These are phyloP conservation scores for Pseudomyrmex cubaensis DNA, from an alignment of 1,140 invertebrate species.

Conservation along the genomic window DNA sequence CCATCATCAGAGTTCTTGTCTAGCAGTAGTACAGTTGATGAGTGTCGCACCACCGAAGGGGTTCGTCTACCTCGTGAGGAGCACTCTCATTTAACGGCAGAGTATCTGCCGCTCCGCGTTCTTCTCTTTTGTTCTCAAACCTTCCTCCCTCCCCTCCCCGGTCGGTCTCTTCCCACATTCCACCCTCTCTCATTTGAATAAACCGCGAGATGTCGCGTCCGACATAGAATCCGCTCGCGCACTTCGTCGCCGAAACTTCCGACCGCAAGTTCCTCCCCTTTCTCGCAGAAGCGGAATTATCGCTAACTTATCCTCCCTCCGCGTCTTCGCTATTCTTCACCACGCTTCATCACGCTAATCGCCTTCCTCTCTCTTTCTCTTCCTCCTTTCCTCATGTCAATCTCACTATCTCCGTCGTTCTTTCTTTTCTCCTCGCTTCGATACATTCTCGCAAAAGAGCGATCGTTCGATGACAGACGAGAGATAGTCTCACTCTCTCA, in stretches of 20 bases:
- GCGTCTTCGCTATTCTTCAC: background rate
- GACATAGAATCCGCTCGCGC: constrained; percentile 47
- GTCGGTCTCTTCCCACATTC: background rate
- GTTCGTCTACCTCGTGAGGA: constrained; percentile 20
- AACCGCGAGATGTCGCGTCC: constrained; percentile 43
- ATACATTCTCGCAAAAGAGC: constrained; percentile 26
- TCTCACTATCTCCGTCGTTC: background rate
- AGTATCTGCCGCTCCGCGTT: background rate
- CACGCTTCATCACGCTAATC: constrained; percentile 44
- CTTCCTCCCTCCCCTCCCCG: background rate
- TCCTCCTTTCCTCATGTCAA: too few relatives aligned
- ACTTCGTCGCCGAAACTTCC: constrained; percentile 33
- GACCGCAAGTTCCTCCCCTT: constrained; percentile 15
- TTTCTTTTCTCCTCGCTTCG: background rate
- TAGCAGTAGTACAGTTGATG: background rate
- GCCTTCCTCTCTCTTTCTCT: background rate
- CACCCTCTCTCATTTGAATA: constrained; percentile 39
- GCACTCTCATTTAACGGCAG: constrained; percentile 25
- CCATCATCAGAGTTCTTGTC: constrained; percentile 26
- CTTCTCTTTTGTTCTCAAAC: constrained; percentile 22
- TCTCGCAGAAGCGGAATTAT: background rate
- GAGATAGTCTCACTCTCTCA: constrained; percentile 43
- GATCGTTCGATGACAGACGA: constrained; percentile 47
- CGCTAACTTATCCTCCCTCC: constrained; percentile 11
- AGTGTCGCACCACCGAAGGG: background rate